Evolutionary conservation across 1,140 invertebrate genomes (phyloP), one percentile per base, ranked within the genome.

Genomic region (Platorchestia sp.): DNA sequence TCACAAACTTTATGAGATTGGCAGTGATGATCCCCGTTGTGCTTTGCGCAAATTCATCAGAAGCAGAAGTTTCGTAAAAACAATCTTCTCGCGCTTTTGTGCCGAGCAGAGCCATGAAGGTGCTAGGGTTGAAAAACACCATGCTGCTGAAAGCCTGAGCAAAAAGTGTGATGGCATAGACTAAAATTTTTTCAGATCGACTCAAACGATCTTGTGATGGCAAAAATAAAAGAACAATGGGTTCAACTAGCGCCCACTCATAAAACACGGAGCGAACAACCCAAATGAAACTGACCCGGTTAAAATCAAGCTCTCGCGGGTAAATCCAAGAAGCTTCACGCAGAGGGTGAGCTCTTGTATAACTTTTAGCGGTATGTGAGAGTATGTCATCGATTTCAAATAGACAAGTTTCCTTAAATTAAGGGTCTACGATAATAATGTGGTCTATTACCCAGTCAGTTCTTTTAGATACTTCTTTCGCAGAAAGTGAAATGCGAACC

Each of bases 91-190:
- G 91, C 0, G 44, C 44, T 27, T 93, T 44, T 42, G 6, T 7
- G 0, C 91, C 91, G 19, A 93, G 45, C 45, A 93, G 40, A 22
- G 91, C 91, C 0, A 93, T 47, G 91, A 93, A 93, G 19, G 43
- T 40, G 40, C 40, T 47, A 7, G 91, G 91, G n/a, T 93, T 93
- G 45, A 93, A 93, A 44, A 93, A 93, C 6, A 93, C 91, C 91
- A 93, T 93, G n/a, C 91, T 93, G 45, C 91, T 93, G 44, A 93
- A 93, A 44, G 91, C 91, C 45, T 93, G 40, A n/a, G 91, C 91
- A 93, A 93, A 93, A 14, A 93, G 91, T n/a, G 91, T 93, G 41
- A 93, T 93, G 45, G 91, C 91, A 45, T 93, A 93, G 44, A 93
- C 44, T 19, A 93, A 44, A 14, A 93, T 47, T 93, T 93, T 93